Base-by-base conservation (phyloP, 1,140 invertebrate genomes). In the Zaprionus ornatus region DNA sequence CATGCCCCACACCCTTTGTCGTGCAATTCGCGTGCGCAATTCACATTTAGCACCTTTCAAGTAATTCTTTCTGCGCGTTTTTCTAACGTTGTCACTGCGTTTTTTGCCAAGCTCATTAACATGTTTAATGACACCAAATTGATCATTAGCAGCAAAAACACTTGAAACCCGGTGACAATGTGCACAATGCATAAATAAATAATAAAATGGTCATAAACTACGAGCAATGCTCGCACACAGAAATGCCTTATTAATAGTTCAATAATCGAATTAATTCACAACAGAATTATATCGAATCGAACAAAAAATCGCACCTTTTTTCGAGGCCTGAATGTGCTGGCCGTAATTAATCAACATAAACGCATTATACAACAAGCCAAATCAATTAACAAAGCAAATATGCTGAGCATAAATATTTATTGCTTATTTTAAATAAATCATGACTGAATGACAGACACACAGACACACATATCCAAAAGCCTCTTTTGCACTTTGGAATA, bases 311-410 rank as follows among this genome's bases (percentile, higher is more conserved):
- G 61, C 54, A 54, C 69, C 60, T 64, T 57, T 65, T 54, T 56
- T 50, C 45, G 48, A 70, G 66, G 27, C 50, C 42, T 60, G 13
- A n/a, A 35, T 68, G 80, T 9, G 82, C 79, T 81, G 65, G 79
- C 60, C 60, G 77, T 74, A 86, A 86, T 86, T 86, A 86, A 88
- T 86, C 83, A 83, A 71, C 70, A 67, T 83, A 88, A 80, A 80
- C 80, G 65, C 57, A 71, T 77, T 74, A 82, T 77, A 55, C 48
- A 79, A 71, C 80, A 78, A 59, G 56, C 60, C 79, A 75, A 80
- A 78, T 84, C 61, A 80, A 80, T 74, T 77, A 80, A 55, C 45
- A 64, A 61, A 78, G 65, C 61, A 69, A 80, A 80, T 56, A 77
- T 64, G 56, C 29, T 64, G 65, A 69, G 61, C 50, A 72, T 63